Evolutionary conservation across 2,797 vertebrate genomes (phyloP).

Genomic region (Acanthornis magna): DNA sequence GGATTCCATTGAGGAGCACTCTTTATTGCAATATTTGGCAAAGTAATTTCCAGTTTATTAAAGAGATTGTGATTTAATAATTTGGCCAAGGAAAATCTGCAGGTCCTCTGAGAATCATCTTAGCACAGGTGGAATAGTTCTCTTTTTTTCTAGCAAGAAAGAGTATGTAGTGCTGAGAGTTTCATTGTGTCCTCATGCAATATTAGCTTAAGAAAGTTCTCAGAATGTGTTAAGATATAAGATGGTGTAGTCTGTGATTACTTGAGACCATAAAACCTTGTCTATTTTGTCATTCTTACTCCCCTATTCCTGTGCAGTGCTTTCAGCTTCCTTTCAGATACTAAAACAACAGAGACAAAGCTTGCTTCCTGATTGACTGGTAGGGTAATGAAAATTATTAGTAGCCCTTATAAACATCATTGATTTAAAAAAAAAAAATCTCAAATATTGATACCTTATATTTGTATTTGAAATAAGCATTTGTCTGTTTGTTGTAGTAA

Average conservation of each 20-base stretch:
- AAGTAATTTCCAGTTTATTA: constrained; percentile 31
- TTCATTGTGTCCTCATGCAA: not conserved
- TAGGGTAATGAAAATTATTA: constrained; percentile 7
- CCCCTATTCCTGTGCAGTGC: not conserved
- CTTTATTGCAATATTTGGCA: constrained; percentile 1
- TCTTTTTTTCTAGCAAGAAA: not conserved
- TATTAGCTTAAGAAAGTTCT: not conserved
- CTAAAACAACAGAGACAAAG: not conserved
- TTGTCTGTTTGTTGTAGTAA: not conserved
- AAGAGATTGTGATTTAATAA: constrained; percentile 21
- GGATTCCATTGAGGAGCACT: not conserved
- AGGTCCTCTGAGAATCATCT: not conserved
- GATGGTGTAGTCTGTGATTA: not conserved
- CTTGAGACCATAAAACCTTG: not conserved
- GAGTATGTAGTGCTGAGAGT: not conserved
- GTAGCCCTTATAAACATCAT: not conserved
- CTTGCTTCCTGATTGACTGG: constrained; percentile 41
- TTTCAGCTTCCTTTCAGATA: constrained; percentile 13
- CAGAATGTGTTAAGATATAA: not conserved
- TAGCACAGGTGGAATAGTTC: not conserved
- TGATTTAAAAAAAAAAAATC: not conserved
- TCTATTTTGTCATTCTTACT: not conserved
- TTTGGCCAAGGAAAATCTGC: constrained; percentile 18
- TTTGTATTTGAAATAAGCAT: not conserved
- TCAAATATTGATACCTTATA: not conserved